Base-by-base conservation (phyloP, 2,888 invertebrate species). In the Rhamnusium bicolor region DNA sequence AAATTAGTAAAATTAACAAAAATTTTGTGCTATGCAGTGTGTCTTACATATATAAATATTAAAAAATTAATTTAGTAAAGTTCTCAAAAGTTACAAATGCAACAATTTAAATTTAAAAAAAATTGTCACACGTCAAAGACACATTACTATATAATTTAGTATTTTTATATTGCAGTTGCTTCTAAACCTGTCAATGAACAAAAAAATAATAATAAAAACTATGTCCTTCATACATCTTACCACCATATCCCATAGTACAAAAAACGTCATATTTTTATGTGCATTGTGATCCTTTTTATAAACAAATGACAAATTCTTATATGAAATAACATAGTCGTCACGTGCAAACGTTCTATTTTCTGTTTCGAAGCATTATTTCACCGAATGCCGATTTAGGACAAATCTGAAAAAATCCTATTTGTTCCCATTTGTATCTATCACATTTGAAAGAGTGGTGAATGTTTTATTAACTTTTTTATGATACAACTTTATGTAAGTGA, bases 221-320 rank as follows among this genome's bases (percentile, higher is more conserved):
- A 2, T n/a, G n/a, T 10, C 12, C 40, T 40, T 40, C n/a, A 12
- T 40, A 40, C n/a, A 40, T n/a, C 4, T 40, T 40, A 40, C 40
- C n/a, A 1, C 40, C 40, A 40, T 40, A n/a, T 12, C 40, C 40
- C 0, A 10, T 2, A 40, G 40, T n/a, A 40, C 40, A 40, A 40
- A 40, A 40, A 40, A 40, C 40, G n/a, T n/a, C 12, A 40, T 40
- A 40, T 40, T 56, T n/a, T 56, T 27, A 56, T 27, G n/a, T 56
- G 56, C 24, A 24, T 24, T 56, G 56, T 21, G 56, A 8, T 56
- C 56, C 56, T 27, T 56, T 56, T 14, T 56, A 12, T 24, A 56
- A 56, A 56, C 56, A 56, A 56, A 56, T 56, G 56, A 21, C 56
- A 56, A 56, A 40, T 27, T 27, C 56, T 56, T 56, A 56, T 27